phyloP scores from a whole-genome alignment of 2,113 vertebrate species.

The Hystrix cristata region DNA sequence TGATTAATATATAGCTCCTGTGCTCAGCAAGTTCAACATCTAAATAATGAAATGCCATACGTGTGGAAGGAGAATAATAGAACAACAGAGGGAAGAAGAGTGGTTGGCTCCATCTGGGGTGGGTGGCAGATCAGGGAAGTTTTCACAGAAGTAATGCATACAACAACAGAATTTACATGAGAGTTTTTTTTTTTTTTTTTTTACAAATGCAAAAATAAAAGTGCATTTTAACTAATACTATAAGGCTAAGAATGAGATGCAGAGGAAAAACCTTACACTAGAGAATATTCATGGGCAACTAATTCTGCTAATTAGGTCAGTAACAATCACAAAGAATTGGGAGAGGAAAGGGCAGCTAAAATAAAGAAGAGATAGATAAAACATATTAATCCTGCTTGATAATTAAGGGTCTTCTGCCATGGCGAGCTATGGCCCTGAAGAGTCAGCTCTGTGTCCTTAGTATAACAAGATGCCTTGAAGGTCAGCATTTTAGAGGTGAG shows the following conservation, averaged over 20 bases:
- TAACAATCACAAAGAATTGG: not conserved
- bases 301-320: constrained; percentile 8
- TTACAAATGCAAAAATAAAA: constrained; percentile 34
- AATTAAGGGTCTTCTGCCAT: constrained; percentile 1
- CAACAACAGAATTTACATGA: not conserved
- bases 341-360: constrained; percentile 5
- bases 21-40: constrained; percentile 45
- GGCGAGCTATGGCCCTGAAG: not conserved
- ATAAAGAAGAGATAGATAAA: not conserved
- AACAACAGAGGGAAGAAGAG: not conserved
- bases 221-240: not conserved
- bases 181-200: not conserved
- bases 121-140: not conserved
- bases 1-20: constrained; percentile 68
- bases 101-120: not conserved
- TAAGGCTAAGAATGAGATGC: not conserved
- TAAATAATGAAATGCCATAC: constrained; percentile 68
- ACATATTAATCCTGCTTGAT: not conserved
- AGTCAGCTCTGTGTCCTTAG: not conserved
- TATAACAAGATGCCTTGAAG: not conserved
- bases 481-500: not conserved
- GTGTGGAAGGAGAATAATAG: not conserved
- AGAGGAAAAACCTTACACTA: not conserved
- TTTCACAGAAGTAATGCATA: not conserved
- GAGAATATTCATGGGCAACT: not conserved